phyloP scores from a whole-genome alignment of 2,113 vertebrate species.

The Aptenodytes patagonicus region DNA sequence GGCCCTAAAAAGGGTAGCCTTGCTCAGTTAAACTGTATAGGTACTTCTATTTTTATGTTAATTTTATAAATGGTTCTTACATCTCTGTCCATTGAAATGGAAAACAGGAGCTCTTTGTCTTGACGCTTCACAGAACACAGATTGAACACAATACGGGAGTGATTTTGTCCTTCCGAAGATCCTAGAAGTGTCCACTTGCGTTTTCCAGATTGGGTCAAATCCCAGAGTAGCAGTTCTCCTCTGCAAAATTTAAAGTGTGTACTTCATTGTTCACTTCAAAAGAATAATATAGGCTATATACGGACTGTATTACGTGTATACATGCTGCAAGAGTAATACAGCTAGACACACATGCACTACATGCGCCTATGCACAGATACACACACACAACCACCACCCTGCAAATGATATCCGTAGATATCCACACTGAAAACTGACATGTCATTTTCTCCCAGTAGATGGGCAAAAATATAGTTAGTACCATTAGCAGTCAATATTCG shows the following conservation, averaged over 20 bases:
- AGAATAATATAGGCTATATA: not conserved
- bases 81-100: conserved; percentile 96
- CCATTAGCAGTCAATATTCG: not conserved
- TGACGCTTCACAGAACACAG: conserved; percentile 76
- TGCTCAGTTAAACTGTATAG: not conserved
- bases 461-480: not conserved
- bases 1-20: not conserved
- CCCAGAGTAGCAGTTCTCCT: conserved; percentile 91
- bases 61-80: conserved; percentile 66
- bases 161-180: conserved; percentile 87
- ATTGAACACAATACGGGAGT: conserved; percentile 93
- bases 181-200: conserved; percentile 85
- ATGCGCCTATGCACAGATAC: not conserved
- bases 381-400: not conserved
- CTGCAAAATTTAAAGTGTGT: conserved; percentile 59
- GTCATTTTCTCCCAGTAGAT: not conserved
- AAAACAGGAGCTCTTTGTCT: conserved; percentile 83
- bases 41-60: not conserved
- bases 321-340: not conserved
- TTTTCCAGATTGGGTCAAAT: conserved; percentile 83
- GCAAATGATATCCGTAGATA: not conserved
- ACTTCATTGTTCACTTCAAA: not conserved
- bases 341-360: not conserved
- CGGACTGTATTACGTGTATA: rapidly evolving
- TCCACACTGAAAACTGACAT: not conserved